phyloP scores from a whole-genome alignment of 1,140 invertebrate species.

The Notospermus geniculatus region DNA sequence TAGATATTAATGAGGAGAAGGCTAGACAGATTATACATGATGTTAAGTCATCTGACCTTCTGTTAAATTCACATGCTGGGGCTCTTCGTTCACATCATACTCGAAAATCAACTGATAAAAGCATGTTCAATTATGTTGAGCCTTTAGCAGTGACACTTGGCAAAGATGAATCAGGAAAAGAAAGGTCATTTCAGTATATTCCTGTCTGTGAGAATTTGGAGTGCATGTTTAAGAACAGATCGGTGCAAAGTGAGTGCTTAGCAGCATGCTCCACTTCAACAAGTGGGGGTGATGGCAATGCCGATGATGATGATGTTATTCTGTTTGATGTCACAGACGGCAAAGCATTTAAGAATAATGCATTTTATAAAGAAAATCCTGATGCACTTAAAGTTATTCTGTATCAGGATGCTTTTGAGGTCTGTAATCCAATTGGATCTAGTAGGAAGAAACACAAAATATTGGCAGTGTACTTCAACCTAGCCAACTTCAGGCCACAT shows the following conservation, averaged over 20 bases:
- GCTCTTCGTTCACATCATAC: not conserved
- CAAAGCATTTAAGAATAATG: not conserved
- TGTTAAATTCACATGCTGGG: not conserved
- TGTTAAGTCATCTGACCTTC: not conserved
- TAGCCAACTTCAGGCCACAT: not conserved
- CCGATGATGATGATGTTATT: not conserved
- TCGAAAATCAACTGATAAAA: not conserved
- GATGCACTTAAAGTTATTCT: not conserved
- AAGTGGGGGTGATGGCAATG: no score
- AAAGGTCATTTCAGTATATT: not conserved
- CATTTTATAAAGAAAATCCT: not conserved
- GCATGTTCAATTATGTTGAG: not conserved
- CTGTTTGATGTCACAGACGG: not conserved
- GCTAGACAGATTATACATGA: not conserved
- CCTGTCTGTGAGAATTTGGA: not conserved
- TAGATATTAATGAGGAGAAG: not conserved
- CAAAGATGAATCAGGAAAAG: not conserved
- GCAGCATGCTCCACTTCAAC: no score
- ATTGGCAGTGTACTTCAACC: not conserved
- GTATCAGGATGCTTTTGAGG: conserved; percentile 8
- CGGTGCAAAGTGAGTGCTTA: not conserved
- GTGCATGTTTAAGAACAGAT: not conserved
- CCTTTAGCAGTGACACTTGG: not conserved
- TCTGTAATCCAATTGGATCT: not conserved
- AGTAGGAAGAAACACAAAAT: conserved; percentile 3